Evolutionary conservation across 1,140 invertebrate species (phyloP), one percentile per base, ranked within the genome.

Genomic region (Diabrotica undecimpunctata): DNA sequence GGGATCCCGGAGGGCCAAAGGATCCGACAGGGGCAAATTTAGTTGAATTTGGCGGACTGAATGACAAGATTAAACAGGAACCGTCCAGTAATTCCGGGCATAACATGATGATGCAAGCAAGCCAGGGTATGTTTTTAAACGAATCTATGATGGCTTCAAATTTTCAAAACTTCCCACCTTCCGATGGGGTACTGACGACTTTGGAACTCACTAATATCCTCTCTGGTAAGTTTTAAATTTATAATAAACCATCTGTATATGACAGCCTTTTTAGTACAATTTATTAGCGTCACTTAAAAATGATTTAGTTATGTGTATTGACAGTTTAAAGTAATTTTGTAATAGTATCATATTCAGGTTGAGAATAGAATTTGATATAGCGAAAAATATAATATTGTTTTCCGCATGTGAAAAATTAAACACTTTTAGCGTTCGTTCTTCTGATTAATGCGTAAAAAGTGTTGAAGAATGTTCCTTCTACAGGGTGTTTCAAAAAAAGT

Each of bases 41-140:
- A 64, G 74, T 81, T 0, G 83, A 84, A 64, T 84, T 83, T 65
- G 80, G 79, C 8, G 81, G 80, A 46, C 79, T 82, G 39, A 73
- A 76, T 2, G 82, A 81, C 0, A 84, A 83, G 58, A 62, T 62
- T 7, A 85, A 85, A 67, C 80, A 83, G 67, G 84, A 86, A 65
- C 80, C 83, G 3, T 75, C 78, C 6, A 74, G 79, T 7, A 81
- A 81, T 62, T 79, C 78, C 5, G 65, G 70, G 41, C 77, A 78
- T 13, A 77, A 77, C 0, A 74, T 79, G 39, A 72, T 74, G 57
- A 69, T 74, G 68, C 67, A 71, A 52, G 66, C 73, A 54, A 63
- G 70, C 53, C 77, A 78, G n/a, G 77, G 76, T 0, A 74, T 79
- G 38, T 70, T 74, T 54, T 71, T 66, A 54, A 77, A 75, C 57